phyloP scores from a whole-genome alignment of 2,113 vertebrate genomes.

The Vanacampus margaritifer region DNA sequence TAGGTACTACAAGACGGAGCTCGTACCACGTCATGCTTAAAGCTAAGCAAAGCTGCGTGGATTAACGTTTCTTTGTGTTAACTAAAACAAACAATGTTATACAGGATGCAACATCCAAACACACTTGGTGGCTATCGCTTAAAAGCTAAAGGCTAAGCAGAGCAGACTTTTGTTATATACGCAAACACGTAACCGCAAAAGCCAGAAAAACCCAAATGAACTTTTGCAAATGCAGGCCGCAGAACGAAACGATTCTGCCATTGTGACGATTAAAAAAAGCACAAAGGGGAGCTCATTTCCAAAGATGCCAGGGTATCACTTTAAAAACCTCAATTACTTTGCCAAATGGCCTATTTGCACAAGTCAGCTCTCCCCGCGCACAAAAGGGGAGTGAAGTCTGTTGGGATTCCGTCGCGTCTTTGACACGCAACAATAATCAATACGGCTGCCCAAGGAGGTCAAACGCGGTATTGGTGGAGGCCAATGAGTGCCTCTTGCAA shows the following conservation, averaged over 20 bases:
- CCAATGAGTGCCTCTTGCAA: constrained; percentile 21
- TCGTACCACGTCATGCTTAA: too few species aligned
- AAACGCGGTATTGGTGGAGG: constrained; percentile 33
- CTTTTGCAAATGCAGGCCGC: not conserved
- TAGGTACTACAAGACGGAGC: too few species aligned
- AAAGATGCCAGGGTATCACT: constrained; percentile 12
- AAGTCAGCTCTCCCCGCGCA: not conserved
- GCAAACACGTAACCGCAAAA: not conserved
- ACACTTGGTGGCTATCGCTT: not conserved
- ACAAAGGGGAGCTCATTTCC: constrained; percentile 14
- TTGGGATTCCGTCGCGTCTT: constrained; percentile 21
- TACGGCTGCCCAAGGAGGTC: constrained; percentile 42
- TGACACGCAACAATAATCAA: constrained; percentile 43
- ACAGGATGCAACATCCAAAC: too few species aligned
- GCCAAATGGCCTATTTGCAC: not conserved
- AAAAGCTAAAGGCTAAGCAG: not conserved
- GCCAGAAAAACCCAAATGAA: not conserved
- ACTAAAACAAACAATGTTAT: too few species aligned
- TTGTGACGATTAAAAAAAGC: not conserved
- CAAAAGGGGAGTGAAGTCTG: constrained; percentile 8
- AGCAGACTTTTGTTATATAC: not conserved
- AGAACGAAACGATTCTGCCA: not conserved
- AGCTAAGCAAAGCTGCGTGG: too few species aligned
- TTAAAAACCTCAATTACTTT: constrained; percentile 8
- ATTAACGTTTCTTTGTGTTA: too few species aligned